Conservation (phyloP, 2,797 vertebrate species). For the Microhierax caerulescens region DNA sequence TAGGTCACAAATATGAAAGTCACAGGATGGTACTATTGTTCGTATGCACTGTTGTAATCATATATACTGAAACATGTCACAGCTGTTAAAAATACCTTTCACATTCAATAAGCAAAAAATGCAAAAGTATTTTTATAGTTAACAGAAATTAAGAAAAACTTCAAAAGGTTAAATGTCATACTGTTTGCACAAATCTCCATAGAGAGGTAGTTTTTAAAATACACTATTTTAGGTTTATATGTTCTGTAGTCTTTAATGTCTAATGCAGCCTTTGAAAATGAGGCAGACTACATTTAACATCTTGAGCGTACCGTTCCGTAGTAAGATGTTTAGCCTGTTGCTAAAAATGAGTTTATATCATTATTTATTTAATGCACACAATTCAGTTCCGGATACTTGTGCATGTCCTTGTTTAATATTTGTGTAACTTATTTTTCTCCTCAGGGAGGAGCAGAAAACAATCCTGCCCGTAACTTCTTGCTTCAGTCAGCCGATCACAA, state of each 20-base stretch:
- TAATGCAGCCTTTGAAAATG: conserved; percentile 40
- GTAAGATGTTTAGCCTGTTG: conserved; percentile 49
- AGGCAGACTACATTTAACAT: conserved; percentile 31
- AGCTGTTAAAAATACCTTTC: conserved; percentile 42
- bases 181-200: conserved; percentile 56
- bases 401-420: conserved; percentile 68
- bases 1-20: conserved; percentile 3
- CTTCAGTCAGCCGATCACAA: conserved; percentile 86
- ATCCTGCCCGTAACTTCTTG: conserved; percentile 76
- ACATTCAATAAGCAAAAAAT: conserved; percentile 53
- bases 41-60: not conserved
- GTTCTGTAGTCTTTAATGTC: conserved; percentile 25
- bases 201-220: conserved; percentile 52
- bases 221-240: conserved; percentile 37
- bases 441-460: conserved; percentile 80
- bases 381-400: conserved; percentile 66
- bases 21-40: conserved; percentile 39
- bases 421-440: conserved; percentile 69
- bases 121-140: conserved; percentile 60
- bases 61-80: conserved; percentile 1
- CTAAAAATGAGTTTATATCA: conserved; percentile 43
- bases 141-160: conserved; percentile 23
- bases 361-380: conserved; percentile 68
- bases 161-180: conserved; percentile 17
- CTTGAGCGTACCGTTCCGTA: conserved; percentile 23